Evolutionary conservation across 2,113 vertebrate genomes (phyloP).

Genomic region (Chloropsis hardwickii): DNA sequence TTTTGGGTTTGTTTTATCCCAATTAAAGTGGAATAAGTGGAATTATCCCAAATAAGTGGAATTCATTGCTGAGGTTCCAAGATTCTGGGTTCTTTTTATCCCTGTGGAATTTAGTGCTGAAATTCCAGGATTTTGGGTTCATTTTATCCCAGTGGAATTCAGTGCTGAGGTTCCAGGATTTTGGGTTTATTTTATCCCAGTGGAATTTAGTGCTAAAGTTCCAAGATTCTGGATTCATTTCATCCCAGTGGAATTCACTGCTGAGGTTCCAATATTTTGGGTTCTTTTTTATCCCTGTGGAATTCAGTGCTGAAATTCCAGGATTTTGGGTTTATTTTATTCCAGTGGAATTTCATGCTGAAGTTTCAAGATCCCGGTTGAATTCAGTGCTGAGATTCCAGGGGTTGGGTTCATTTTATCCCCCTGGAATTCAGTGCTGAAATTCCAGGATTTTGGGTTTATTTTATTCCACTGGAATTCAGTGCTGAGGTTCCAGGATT

Average conservation of each 20-base stretch:
- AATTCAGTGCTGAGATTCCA: fast-evolving
- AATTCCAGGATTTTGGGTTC: too few species aligned
- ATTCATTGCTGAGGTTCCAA: too few species aligned
- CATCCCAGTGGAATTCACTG: background rate
- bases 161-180: fast-evolving
- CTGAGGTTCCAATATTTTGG: fast-evolving
- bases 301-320: too few species aligned
- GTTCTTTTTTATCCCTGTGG: background rate
- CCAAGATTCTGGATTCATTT: background rate
- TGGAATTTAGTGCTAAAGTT: fast-evolving
- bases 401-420: background rate
- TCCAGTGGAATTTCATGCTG: background rate
- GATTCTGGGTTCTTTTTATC: too few species aligned
- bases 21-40: too few species aligned
- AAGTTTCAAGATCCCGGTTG: fast-evolving
- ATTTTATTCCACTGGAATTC: background rate
- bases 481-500: fast-evolving
- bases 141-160: background rate
- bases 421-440: background rate
- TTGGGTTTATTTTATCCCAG: background rate
- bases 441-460: background rate
- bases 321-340: too few species aligned
- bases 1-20: background rate
- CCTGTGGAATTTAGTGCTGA: too few species aligned
- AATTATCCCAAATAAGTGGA: too few species aligned